These are phyloP conservation scores for Calameuta filiformis DNA, from an alignment of 2,888 invertebrate species.

Conservation along the genomic window DNA sequence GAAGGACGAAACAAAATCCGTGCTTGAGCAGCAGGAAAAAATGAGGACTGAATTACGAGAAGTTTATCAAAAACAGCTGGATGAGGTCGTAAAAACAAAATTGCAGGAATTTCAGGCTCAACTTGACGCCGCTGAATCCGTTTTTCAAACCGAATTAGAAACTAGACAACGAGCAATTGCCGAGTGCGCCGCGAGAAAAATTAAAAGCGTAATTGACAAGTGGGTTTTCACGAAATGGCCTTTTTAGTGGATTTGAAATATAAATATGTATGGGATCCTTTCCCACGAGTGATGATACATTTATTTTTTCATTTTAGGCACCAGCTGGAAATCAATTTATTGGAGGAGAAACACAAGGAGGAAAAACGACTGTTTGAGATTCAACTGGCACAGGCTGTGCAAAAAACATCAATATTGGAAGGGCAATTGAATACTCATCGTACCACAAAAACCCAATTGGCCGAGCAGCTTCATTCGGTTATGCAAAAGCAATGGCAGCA, in stretches of 20 bases:
- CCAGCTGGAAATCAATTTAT: slow-evolving; percentile 77
- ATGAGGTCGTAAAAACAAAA: slow-evolving; percentile 80
- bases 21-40: slow-evolving; percentile 70
- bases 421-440: slow-evolving; percentile 68
- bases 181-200: slow-evolving; percentile 78
- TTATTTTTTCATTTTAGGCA: slow-evolving; percentile 69
- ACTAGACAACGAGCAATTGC: slow-evolving; percentile 75
- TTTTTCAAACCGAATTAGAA: slow-evolving; percentile 74
- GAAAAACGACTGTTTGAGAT: slow-evolving; percentile 80
- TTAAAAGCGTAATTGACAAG: slow-evolving; percentile 78
- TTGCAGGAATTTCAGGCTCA: slow-evolving; percentile 82
- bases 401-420: slow-evolving; percentile 76
- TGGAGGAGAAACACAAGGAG: slow-evolving; percentile 84
- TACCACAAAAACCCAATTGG: slow-evolving; percentile 74
- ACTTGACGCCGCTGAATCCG: slow-evolving; percentile 76
- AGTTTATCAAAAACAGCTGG: slow-evolving; percentile 85
- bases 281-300: background rate
- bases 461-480: slow-evolving; percentile 79
- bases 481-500: slow-evolving; percentile 88
- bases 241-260: slow-evolving; percentile 15
- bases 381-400: slow-evolving; percentile 76
- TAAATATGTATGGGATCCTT: slow-evolving; percentile 11
- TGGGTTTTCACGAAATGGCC: slow-evolving; percentile 37
- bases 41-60: slow-evolving; percentile 77
- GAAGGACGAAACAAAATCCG: slow-evolving; percentile 57